phyloP scores from a whole-genome alignment of 2,888 invertebrate species.

The Caenorhabditis sp. region DNA sequence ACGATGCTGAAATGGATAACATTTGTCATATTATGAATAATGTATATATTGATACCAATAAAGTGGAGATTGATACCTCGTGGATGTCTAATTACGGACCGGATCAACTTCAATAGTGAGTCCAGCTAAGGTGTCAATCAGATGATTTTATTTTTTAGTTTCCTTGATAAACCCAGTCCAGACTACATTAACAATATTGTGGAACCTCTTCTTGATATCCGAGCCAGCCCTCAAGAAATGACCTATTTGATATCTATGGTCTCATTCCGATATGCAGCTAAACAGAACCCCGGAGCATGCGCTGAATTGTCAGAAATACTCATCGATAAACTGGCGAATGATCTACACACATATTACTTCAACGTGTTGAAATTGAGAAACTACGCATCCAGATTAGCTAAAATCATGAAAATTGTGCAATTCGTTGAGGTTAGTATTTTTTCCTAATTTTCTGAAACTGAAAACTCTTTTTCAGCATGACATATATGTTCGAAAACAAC shows the following conservation, averaged over 20 bases:
- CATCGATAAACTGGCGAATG: background rate
- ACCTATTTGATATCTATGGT: conserved; percentile 29
- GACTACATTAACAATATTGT: background rate
- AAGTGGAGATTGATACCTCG: background rate
- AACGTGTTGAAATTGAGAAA: conserved; percentile 20
- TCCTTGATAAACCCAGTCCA: background rate
- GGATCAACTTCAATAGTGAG: background rate
- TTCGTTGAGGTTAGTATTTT: background rate
- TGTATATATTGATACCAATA: background rate
- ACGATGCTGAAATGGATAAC: conserved; percentile 1
- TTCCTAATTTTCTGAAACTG: too few species aligned
- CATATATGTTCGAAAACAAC: too few species aligned
- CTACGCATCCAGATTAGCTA: conserved; percentile 38
- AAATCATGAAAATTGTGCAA: background rate
- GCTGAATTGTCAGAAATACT: conserved; percentile 6
- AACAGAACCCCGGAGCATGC: background rate
- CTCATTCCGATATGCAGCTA: conserved; percentile 31
- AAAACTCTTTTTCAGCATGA: too few species aligned
- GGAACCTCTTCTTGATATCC: background rate
- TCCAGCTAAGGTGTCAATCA: too few species aligned
- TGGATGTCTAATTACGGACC: background rate
- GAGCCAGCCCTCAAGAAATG: background rate
- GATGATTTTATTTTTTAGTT: conserved; percentile 19
- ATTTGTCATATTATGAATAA: background rate
- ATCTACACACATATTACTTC: conserved; percentile 24